Conservation (phyloP, 2,797 vertebrate genomes). For the Helostoma temminkii region DNA sequence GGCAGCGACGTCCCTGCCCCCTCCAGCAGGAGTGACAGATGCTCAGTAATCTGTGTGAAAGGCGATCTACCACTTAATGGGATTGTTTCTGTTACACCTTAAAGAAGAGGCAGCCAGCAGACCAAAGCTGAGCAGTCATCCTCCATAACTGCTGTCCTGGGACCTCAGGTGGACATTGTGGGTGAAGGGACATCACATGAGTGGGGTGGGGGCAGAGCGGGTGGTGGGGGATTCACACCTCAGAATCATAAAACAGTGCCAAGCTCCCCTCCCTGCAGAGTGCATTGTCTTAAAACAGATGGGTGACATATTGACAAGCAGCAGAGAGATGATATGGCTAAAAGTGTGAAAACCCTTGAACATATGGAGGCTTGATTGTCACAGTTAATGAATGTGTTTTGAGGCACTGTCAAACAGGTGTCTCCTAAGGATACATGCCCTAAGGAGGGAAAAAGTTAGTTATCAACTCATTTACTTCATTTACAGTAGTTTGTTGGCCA, state of each 20-base stretch:
- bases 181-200: slow-evolving; percentile 53
- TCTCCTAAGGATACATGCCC: slow-evolving; percentile 4
- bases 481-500: too few relatives aligned
- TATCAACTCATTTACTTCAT: too few relatives aligned
- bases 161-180: slow-evolving; percentile 81
- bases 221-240: slow-evolving; percentile 71
- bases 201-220: background rate
- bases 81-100: slow-evolving; percentile 87
- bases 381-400: slow-evolving; percentile 48
- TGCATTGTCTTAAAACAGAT: slow-evolving; percentile 76
- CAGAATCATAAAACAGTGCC: slow-evolving; percentile 68
- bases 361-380: slow-evolving; percentile 72
- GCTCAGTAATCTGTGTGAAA: slow-evolving; percentile 86
- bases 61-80: slow-evolving; percentile 84
- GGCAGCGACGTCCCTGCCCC: slow-evolving; percentile 71
- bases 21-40: slow-evolving; percentile 81
- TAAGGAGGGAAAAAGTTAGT: slow-evolving; percentile 2
- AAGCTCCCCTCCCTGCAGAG: slow-evolving; percentile 52
- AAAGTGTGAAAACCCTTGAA: slow-evolving; percentile 71
- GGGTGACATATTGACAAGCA: slow-evolving; percentile 77
- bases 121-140: slow-evolving; percentile 76
- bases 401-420: slow-evolving; percentile 67
- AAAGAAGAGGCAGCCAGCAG: slow-evolving; percentile 77
- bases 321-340: slow-evolving; percentile 67
- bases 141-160: slow-evolving; percentile 80